Evolutionary conservation across 2,888 invertebrate genomes (phyloP), one percentile per base, ranked within the genome.

Genomic region (Itoplectis maculator): DNA sequence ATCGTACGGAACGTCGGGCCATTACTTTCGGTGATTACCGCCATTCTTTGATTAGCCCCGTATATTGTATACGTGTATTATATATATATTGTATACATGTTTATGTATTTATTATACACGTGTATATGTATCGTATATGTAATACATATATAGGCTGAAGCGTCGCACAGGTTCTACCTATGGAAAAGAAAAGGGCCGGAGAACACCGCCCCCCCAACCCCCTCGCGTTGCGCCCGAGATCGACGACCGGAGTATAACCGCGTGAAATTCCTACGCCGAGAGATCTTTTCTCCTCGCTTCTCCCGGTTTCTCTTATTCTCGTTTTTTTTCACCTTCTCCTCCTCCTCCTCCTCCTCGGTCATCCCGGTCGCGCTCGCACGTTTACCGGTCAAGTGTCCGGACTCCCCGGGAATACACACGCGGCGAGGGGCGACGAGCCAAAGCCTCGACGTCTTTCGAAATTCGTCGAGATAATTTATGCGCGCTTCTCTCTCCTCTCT

Each of bases 401-500:
- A n/a, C n/a, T n/a, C n/a, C n/a, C n/a, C n/a, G 29, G 4, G 2
- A 29, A 29, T 1, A n/a, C 8, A n/a, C 37, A 69, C 35, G 42
- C 7, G 15, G 68, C n/a, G 40, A 56, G 29, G 49, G 61, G 59
- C 61, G 72, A 47, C 51, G 63, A 61, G 77, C n/a, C n/a, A n/a
- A 81, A 79, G 80, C 72, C 70, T 79, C 81, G 83, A 84, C 81
- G 83, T 91, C n/a, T n/a, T 90, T 90, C 88, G 90, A 91, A 91
- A 91, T 91, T 87, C 88, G 88, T 89, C 88, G 88, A 87, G 90
- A 90, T 91, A 92, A 92, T 91, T 92, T 92, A 92, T 92, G 90
- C 89, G 86, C 87, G 88, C 74, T 20, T 20, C 18, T 2, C 29
- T 29, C 29, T 5, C 5, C 5, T 29, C 29, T n/a, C n/a, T n/a